These are phyloP conservation scores for Butorides virescens DNA, from an alignment of 2,113 vertebrate species.

Conservation along the genomic window DNA sequence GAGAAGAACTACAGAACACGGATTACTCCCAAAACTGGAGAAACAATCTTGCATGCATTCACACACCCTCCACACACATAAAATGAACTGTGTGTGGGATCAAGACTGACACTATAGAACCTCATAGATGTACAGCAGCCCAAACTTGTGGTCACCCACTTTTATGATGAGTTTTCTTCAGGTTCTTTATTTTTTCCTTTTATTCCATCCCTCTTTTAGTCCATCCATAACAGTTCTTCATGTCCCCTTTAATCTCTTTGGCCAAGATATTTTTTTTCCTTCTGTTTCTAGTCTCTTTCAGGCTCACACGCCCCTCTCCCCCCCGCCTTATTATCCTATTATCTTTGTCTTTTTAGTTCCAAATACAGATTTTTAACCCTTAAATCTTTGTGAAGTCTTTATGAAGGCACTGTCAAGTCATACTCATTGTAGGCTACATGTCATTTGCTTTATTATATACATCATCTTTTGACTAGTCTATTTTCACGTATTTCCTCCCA, in stretches of 20 bases:
- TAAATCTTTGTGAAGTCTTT: not conserved
- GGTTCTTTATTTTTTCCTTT: not conserved
- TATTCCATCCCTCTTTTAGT: not conserved
- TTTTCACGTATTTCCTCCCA: not conserved
- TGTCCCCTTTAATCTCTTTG: not conserved
- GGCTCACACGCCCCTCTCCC: too few species aligned
- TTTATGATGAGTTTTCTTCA: not conserved
- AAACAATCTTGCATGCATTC: fast-evolving
- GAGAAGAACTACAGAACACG: not conserved
- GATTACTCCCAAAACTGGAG: not conserved
- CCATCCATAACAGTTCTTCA: not conserved
- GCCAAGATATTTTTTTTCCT: not conserved
- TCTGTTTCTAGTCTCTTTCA: not conserved
- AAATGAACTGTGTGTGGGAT: not conserved
- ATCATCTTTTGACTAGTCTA: not conserved
- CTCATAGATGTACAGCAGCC: not conserved
- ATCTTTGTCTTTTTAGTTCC: not conserved
- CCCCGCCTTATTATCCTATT: not conserved
- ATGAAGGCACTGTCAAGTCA: not conserved
- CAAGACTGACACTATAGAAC: not conserved
- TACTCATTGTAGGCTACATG: not conserved
- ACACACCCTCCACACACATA: not conserved
- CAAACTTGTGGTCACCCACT: not conserved
- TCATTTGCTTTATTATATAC: not conserved
- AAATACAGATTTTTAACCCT: not conserved